These are phyloP conservation scores for Hippolais icterina DNA, from an alignment of 2,113 vertebrate genomes.

Conservation along the genomic window DNA sequence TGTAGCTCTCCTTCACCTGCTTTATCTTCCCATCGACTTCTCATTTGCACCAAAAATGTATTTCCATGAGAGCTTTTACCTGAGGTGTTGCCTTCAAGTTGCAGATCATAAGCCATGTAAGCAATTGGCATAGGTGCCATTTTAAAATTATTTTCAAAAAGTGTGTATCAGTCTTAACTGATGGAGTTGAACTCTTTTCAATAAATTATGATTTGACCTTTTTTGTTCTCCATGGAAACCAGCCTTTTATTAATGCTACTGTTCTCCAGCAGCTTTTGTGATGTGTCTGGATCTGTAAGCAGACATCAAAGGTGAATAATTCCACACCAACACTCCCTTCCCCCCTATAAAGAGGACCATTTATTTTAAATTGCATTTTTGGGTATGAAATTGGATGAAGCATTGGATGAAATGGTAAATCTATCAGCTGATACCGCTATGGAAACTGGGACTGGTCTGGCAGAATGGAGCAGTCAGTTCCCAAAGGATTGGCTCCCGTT, in stretches of 20 bases:
- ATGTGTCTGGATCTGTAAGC: background rate
- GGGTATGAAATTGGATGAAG: background rate
- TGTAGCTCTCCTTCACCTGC: slow-evolving; percentile 41
- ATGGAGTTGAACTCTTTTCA: slow-evolving; percentile 1
- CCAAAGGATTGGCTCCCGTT: fast-evolving
- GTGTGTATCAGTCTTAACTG: slow-evolving; percentile 15
- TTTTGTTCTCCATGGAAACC: slow-evolving; percentile 72
- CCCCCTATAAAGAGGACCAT: background rate
- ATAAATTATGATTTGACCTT: slow-evolving; percentile 50
- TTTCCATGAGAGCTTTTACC: slow-evolving; percentile 60
- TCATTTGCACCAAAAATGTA: slow-evolving; percentile 29
- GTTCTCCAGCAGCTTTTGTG: background rate
- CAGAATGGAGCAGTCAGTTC: background rate
- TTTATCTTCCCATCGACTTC: slow-evolving; percentile 53
- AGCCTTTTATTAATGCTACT: background rate
- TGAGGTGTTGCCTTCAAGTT: slow-evolving; percentile 42
- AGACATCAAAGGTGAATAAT: background rate
- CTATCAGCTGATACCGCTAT: background rate
- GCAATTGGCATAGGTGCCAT: slow-evolving; percentile 56
- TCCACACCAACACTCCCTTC: background rate
- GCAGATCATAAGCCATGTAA: slow-evolving; percentile 57
- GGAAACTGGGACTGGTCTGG: fast-evolving
- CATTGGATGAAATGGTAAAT: background rate
- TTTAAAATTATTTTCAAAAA: background rate
- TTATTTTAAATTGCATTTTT: background rate